These are phyloP conservation scores for Oryzias curvinotus DNA, from an alignment of 2,113 vertebrate genomes.

Conservation along the genomic window DNA sequence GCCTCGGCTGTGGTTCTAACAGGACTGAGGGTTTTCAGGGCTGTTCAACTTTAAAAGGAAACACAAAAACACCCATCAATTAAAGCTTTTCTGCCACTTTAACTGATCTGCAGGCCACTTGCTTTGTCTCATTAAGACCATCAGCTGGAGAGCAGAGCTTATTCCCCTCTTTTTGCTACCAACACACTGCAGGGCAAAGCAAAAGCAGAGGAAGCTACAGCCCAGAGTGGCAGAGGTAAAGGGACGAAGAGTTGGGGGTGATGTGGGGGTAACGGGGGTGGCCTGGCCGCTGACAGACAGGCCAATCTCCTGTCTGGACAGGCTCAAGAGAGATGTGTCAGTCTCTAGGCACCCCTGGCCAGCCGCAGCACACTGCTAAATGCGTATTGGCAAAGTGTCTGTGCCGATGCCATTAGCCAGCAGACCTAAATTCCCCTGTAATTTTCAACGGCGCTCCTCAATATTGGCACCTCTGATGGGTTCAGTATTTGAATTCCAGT, in stretches of 20 bases:
- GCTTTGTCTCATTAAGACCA: slow-evolving; percentile 35
- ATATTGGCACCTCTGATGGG: slow-evolving; percentile 76
- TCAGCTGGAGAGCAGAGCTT: slow-evolving; percentile 29
- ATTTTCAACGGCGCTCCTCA: slow-evolving; percentile 67
- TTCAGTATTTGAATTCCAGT: slow-evolving; percentile 72
- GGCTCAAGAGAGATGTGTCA: slow-evolving; percentile 77
- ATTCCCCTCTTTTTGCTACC: slow-evolving; percentile 35
- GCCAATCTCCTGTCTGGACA: slow-evolving; percentile 75
- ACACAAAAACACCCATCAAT: slow-evolving; percentile 5
- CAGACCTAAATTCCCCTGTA: slow-evolving; percentile 73
- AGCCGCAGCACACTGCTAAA: slow-evolving; percentile 68
- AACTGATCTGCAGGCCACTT: too few relatives aligned
- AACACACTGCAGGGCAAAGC: slow-evolving; percentile 22
- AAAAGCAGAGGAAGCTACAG: slow-evolving; percentile 20
- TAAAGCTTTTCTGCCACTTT: slow-evolving; percentile 21
- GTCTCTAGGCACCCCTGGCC: slow-evolving; percentile 78
- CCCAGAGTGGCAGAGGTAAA: slow-evolving; percentile 27
- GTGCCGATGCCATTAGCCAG: slow-evolving; percentile 74
- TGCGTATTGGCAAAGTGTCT: slow-evolving; percentile 71
- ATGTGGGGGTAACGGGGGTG: slow-evolving; percentile 68
- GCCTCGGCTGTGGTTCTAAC: too few relatives aligned
- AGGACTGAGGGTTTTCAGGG: neutral
- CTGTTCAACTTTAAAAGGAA: slow-evolving; percentile 7
- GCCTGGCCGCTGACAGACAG: slow-evolving; percentile 74
- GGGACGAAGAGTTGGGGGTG: slow-evolving; percentile 60